Evolutionary conservation across 2,888 invertebrate genomes (phyloP).

Genomic region (Euphydryas editha): DNA sequence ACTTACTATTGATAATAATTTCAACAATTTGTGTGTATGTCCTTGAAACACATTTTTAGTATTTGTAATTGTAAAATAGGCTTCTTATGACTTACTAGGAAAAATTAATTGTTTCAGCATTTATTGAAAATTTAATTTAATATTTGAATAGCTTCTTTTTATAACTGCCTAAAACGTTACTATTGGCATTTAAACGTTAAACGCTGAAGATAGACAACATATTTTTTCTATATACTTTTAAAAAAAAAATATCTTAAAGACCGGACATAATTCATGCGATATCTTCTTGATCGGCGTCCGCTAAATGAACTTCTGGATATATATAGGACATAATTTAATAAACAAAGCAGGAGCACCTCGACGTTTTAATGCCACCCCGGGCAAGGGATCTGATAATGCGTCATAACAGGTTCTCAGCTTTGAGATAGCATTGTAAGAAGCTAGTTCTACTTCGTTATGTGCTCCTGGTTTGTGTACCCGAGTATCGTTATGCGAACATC

Average conservation of each 20-base stretch:
- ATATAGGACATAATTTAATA: slow-evolving; percentile 82
- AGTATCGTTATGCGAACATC: slow-evolving; percentile 66
- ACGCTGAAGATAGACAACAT: slow-evolving; percentile 60
- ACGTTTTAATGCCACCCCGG: slow-evolving; percentile 64
- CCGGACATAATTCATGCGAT: slow-evolving; percentile 75
- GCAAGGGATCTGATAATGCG: slow-evolving; percentile 80
- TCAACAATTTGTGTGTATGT: no score
- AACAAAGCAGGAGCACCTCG: slow-evolving; percentile 75
- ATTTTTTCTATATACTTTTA: slow-evolving; percentile 63
- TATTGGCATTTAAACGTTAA: neutral
- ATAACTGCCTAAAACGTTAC: neutral
- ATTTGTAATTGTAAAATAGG: no score
- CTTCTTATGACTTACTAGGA: no score
- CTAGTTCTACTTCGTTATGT: slow-evolving; percentile 77
- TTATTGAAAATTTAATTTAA: no score
- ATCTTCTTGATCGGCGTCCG: slow-evolving; percentile 79
- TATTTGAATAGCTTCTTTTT: no score
- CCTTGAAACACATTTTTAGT: no score
- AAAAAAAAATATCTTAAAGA: slow-evolving; percentile 71
- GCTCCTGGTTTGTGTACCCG: slow-evolving; percentile 65
- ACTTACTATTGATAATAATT: no score
- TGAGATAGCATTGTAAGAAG: slow-evolving; percentile 80
- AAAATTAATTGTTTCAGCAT: neutral
- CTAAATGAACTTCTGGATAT: slow-evolving; percentile 78
- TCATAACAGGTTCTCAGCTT: slow-evolving; percentile 77